phyloP scores from a whole-genome alignment of 2,797 vertebrate species.

The Lepus oiostolus region DNA sequence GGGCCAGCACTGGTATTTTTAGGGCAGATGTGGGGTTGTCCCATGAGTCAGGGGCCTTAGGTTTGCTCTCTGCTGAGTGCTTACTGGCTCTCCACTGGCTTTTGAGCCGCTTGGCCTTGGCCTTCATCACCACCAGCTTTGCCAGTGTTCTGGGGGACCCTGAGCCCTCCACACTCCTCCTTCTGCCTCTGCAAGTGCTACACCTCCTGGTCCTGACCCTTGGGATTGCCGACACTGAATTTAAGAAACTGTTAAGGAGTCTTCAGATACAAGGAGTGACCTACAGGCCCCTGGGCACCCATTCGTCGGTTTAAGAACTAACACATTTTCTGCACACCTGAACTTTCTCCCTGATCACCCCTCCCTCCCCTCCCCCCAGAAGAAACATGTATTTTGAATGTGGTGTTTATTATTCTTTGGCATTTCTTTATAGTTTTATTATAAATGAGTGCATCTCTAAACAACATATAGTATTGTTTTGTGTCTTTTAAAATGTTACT shows the following conservation, averaged over 20 bases:
- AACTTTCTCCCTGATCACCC: neutral
- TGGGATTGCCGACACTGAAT: neutral
- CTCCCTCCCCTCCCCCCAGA: neutral
- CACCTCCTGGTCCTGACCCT: too few relatives aligned
- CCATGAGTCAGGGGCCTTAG: slow-evolving; percentile 50
- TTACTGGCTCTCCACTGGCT: neutral
- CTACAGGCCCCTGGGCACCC: neutral
- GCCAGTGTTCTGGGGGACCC: neutral
- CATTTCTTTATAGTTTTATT: neutral
- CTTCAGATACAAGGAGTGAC: neutral
- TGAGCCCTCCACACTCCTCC: neutral
- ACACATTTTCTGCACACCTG: neutral
- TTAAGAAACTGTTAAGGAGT: neutral
- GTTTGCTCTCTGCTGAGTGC: neutral
- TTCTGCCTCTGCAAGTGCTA: neutral
- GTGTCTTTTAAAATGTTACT: neutral
- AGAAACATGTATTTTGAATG: slow-evolving; percentile 11
- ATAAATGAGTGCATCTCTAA: neutral
- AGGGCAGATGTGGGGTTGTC: neutral
- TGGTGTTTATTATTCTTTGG: neutral
- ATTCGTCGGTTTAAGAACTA: neutral
- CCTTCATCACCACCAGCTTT: neutral
- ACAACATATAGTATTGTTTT: neutral
- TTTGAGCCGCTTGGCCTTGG: neutral
- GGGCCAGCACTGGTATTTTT: slow-evolving; percentile 31